phyloP scores from a whole-genome alignment of 2,113 vertebrate species.

The Siniperca knerii region DNA sequence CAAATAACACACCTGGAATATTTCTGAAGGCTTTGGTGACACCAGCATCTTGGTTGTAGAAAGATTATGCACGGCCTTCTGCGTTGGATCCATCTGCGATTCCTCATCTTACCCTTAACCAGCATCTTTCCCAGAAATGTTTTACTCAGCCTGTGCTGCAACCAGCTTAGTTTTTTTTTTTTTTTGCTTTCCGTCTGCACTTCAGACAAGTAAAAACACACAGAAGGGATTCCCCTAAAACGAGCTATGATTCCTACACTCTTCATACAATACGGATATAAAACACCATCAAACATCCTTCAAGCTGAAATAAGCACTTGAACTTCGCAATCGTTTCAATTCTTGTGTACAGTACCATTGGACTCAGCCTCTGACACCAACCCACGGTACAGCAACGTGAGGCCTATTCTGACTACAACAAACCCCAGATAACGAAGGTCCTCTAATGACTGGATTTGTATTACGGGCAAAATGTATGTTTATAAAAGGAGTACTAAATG shows the following conservation, averaged over 20 bases:
- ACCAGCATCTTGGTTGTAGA: slow-evolving; percentile 92
- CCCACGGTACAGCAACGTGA: no score
- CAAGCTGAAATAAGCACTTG: neutral
- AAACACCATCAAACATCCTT: neutral
- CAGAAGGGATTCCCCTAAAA: neutral
- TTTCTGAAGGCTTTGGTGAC: slow-evolving; percentile 97
- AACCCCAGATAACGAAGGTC: neutral
- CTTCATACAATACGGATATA: no score
- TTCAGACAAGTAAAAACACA: neutral
- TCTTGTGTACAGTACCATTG: neutral
- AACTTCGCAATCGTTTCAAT: neutral
- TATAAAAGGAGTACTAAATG: slow-evolving; percentile 10
- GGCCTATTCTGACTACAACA: neutral
- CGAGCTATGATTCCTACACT: no score
- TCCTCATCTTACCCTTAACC: slow-evolving; percentile 98
- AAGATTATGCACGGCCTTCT: slow-evolving; percentile 92
- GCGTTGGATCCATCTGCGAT: slow-evolving; percentile 95
- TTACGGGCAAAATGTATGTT: slow-evolving; percentile 21
- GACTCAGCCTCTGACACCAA: no score
- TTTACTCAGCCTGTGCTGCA: neutral
- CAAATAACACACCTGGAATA: slow-evolving; percentile 87
- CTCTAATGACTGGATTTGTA: neutral
- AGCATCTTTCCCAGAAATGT: slow-evolving; percentile 73
- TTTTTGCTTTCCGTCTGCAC: neutral
- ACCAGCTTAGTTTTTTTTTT: rapidly evolving